These are phyloP conservation scores for Drosophila maculinotata DNA, from an alignment of 2,888 invertebrate genomes.

Conservation along the genomic window DNA sequence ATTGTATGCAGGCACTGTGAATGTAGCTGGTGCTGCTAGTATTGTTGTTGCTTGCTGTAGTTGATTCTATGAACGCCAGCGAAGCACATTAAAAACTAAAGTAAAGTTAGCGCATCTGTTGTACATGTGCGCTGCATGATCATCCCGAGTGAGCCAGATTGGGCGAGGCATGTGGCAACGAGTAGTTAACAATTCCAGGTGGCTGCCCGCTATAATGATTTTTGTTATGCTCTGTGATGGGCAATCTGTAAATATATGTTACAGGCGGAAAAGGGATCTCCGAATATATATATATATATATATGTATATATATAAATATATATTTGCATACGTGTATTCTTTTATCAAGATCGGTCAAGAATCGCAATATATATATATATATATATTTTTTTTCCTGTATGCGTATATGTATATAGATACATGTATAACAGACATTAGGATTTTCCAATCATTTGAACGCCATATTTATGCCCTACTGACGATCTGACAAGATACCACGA, in stretches of 20 bases:
- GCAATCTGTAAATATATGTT: not conserved
- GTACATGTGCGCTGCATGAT: conserved; percentile 54
- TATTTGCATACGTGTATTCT: no score
- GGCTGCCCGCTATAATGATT: conserved; percentile 51
- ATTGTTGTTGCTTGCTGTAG: conserved; percentile 20
- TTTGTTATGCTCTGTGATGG: not conserved
- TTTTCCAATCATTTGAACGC: no score
- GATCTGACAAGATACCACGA: no score
- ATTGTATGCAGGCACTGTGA: conserved; percentile 37
- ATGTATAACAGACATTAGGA: no score
- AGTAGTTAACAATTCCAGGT: conserved; percentile 42
- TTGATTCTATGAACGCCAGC: conserved; percentile 52
- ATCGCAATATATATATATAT: no score
- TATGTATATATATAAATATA: no score
- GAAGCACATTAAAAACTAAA: conserved; percentile 68
- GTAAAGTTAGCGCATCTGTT: conserved; percentile 64
- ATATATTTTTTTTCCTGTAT: no score
- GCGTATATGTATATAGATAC: no score
- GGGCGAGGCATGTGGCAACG: conserved; percentile 42
- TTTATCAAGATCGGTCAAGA: no score
- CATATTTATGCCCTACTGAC: no score
- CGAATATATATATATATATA: no score
- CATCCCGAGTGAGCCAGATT: conserved; percentile 7
- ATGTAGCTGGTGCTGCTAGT: conserved; percentile 13
- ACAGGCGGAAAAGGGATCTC: not conserved